Conservation (phyloP, 2,797 vertebrate genomes). For the Falco biarmicus region DNA sequence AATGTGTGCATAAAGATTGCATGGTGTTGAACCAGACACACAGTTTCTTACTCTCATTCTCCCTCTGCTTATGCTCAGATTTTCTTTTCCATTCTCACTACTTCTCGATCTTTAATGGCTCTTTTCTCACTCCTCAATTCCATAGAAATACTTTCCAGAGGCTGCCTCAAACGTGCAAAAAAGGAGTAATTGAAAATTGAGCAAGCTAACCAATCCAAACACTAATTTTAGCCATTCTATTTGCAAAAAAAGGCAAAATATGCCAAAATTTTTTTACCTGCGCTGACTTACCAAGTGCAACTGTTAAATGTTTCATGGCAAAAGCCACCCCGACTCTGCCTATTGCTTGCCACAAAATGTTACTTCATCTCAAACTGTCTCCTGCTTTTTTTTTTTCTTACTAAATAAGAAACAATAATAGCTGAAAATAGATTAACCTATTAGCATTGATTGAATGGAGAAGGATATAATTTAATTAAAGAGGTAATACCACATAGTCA, state of each 20-base stretch:
- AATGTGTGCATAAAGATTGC: background rate
- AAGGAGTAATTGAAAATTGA: background rate
- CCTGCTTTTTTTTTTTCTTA: background rate
- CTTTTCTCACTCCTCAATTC: background rate
- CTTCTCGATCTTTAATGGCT: background rate
- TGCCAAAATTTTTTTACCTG: background rate
- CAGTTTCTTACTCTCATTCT: background rate
- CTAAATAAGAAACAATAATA: background rate
- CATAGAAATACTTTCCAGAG: background rate
- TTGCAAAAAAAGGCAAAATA: background rate
- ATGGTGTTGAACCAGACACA: background rate
- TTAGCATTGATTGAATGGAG: background rate
- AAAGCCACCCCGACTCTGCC: background rate
- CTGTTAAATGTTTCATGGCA: background rate
- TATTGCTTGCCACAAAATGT: background rate
- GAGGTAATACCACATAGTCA: background rate
- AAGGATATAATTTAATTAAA: background rate
- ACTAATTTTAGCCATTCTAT: background rate
- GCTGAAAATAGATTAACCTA: background rate
- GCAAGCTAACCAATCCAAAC: background rate
- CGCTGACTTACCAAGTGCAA: background rate
- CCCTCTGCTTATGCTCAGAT: background rate
- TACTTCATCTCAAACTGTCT: background rate
- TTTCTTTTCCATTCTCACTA: background rate
- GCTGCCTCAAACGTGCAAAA: background rate